phyloP scores from a whole-genome alignment of 2,888 invertebrate genomes.

The Erynnis tages region DNA sequence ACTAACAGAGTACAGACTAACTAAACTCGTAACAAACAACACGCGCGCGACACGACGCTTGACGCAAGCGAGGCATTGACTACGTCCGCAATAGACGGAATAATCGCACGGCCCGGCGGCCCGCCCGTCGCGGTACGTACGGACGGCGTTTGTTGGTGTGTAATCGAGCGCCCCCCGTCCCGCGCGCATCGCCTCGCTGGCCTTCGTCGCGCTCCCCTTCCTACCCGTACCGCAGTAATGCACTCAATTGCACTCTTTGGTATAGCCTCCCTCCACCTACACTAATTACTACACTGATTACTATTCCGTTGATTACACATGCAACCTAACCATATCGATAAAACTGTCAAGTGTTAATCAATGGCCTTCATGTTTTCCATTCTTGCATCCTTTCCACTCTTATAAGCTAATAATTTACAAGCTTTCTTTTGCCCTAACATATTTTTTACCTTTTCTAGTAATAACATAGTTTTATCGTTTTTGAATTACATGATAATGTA shows the following conservation, averaged over 20 bases:
- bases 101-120: constrained; percentile 69
- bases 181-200: constrained; percentile 29
- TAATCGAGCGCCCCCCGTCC: constrained; percentile 41
- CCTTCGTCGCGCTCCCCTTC: constrained; percentile 34
- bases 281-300: constrained; percentile 33
- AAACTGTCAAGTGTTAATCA: no score
- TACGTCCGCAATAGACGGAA: constrained; percentile 70
- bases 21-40: constrained; percentile 38
- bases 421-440: no score
- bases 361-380: no score
- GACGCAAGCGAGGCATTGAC: constrained; percentile 63
- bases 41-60: constrained; percentile 40
- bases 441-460: no score
- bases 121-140: constrained; percentile 49
- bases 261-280: constrained; percentile 34
- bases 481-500: no score
- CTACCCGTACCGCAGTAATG: constrained; percentile 31
- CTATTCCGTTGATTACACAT: constrained; percentile 17
- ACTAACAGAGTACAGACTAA: no score
- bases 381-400: no score
- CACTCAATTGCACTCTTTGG: constrained; percentile 10
- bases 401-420: no score
- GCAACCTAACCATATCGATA: no score
- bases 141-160: constrained; percentile 36
- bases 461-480: no score